Percentiles rank a stretch among this genome's conserved stretches.
These are phyloP conservation scores for Tipula vernalis DNA, from an alignment of 2,888 invertebrate genomes.

Conservation along the genomic window DNA sequence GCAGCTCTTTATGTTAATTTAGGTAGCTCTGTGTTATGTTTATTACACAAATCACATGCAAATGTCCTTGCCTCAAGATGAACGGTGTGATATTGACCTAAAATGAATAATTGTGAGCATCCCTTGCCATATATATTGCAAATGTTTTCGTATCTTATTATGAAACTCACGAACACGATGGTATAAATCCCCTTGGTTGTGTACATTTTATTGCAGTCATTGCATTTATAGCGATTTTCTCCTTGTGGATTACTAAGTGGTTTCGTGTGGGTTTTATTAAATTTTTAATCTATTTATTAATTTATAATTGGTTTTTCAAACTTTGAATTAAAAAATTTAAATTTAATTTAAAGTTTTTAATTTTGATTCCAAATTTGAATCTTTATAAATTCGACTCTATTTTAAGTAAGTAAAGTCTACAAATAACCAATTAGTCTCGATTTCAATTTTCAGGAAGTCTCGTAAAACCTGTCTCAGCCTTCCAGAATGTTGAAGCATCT, in stretches of 20 bases:
- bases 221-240: constrained; percentile 12
- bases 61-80: constrained; percentile 16
- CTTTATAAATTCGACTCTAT: too few species aligned
- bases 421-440: too few species aligned
- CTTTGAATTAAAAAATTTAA: too few species aligned
- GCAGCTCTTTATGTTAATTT: constrained; percentile 16
- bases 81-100: constrained; percentile 13
- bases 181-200: constrained; percentile 18
- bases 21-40: constrained; percentile 17
- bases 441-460: too few species aligned
- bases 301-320: too few species aligned
- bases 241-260: constrained; percentile 15
- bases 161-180: constrained; percentile 18
- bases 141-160: constrained; percentile 14
- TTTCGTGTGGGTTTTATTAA: too few species aligned
- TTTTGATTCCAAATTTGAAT: too few species aligned
- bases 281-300: too few species aligned
- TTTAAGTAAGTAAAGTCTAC: too few species aligned
- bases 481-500: too few species aligned
- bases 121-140: constrained; percentile 16
- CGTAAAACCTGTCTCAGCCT: too few species aligned
- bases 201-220: constrained; percentile 17
- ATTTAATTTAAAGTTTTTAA: too few species aligned
- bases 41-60: constrained; percentile 17
- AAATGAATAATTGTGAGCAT: constrained; percentile 15